Evolutionary conservation across 1,140 invertebrate species (phyloP), one percentile per base, ranked within the genome.

Genomic region (Eupeodes corollae): DNA sequence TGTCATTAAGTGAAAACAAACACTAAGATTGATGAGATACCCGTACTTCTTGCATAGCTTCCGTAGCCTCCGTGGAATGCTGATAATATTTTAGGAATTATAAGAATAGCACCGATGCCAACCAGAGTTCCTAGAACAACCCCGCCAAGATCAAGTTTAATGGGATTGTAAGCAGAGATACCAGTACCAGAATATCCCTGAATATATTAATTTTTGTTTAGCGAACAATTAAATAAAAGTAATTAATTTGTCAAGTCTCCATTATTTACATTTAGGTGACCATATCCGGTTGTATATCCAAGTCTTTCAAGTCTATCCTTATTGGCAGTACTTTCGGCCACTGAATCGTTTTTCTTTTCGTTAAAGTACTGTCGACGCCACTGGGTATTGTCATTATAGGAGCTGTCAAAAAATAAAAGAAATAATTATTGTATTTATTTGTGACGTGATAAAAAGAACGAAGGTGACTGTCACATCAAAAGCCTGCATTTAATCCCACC

Each of bases 71-170:
- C 80, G 1, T 79, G 78, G 38, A 88, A 75, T 1, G 83, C 73
- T 35, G 82, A 77, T 1, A 87, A 73, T 16, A 89, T 60, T 63
- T 89, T 89, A 0, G 86, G 86, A 19, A 87, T 73, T 1, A 89
- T 76, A 10, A 89, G 71, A 35, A 88, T 77, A 2, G 84, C 83
- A 18, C 84, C 85, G 30, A 89, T 76, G 3, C 86, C 86, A 38
- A 89, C 73, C 0, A 87, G 74, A 8, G 84, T 84, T 1, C 86
- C 86, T 9, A 88, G 63, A 3, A 87, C 72, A 21, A 89, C 75
- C n/a, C 84, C 86, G 6, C 85, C 85, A 1, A 89, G 67, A 54
- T 89, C 86, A 33, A 89, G 78, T 66, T 85, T 87, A n/a, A 84
- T 70, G 1, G 83, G 82, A 10, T 78, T 76, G 46, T 83, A 83